Evolutionary conservation across 2,797 vertebrate genomes (phyloP).

Genomic region (Chiloscyllium punctatum): DNA sequence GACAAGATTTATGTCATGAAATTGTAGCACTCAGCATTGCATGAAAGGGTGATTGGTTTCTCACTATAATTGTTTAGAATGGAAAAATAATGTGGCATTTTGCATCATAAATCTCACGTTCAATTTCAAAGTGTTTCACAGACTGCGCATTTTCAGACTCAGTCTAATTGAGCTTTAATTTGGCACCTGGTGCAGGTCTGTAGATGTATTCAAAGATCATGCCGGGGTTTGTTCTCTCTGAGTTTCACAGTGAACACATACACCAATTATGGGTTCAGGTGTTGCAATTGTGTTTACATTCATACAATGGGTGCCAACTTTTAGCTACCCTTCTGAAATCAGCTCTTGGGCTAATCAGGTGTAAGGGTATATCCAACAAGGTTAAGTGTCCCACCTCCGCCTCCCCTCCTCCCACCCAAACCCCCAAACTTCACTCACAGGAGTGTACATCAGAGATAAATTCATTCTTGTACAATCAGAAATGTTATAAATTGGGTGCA

Average conservation of each 20-base stretch:
- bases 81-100: constrained; percentile 36
- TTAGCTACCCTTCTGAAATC: neutral
- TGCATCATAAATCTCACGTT: constrained; percentile 17
- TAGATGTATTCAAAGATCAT: constrained; percentile 20
- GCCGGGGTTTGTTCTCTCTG: neutral
- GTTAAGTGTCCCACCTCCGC: neutral
- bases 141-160: constrained; percentile 19
- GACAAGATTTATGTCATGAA: constrained; percentile 35
- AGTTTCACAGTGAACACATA: neutral
- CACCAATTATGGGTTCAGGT: neutral
- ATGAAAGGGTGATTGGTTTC: constrained; percentile 35
- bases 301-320: neutral
- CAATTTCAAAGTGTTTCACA: constrained; percentile 21
- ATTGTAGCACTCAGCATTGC: constrained; percentile 32
- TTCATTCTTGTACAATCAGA: neutral
- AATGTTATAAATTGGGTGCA: neutral
- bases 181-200: constrained; percentile 25
- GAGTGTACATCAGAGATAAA: neutral
- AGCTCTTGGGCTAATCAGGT: neutral
- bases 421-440: too few species aligned
- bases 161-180: constrained; percentile 26
- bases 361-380: neutral
- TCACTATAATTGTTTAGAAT: constrained; percentile 30
- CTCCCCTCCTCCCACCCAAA: too few species aligned
- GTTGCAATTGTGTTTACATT: neutral